Evolutionary conservation across 2,797 vertebrate genomes (phyloP), one percentile per base, ranked within the genome.

Genomic region (Anguilla pacifica): DNA sequence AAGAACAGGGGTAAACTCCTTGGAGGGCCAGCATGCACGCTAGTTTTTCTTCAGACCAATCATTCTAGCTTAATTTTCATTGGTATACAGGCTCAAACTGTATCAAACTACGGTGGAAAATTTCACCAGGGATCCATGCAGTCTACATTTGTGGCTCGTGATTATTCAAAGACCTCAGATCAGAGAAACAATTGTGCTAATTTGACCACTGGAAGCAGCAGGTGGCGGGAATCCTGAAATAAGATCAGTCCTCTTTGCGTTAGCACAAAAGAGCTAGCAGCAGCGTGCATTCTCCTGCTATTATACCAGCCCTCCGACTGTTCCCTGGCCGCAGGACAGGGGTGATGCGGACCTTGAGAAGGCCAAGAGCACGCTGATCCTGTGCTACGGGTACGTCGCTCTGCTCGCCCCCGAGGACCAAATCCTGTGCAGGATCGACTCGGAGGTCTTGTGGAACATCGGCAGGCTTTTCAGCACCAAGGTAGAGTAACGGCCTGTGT

Each of bases 381-480:
- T 99, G 85, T 99, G 98, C 91, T 99, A 99, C 0, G 98, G 98
- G 0, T 96, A 97, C 0, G 96, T 99, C 83, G 97, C 97, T 0
- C 85, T 94, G 0, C 93, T 92, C 0, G 98, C 97, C 0, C 98
- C 98, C 0, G 92, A 93, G 0, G 97, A 98, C 57, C 96, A 97
- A 91, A 91, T 99, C 86, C 95, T 98, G 35, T 90, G 93, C 91
- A 94, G 95, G 59, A 95, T 98, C 0, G 98, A 99, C 86, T 92
- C 96, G 0, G 96, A 98, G 90, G 96, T 99, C 87, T 96, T 99
- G 7, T 95, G 94, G 83, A 96, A 94, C 91, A 94, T 99, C 93
- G 97, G 96, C 91, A 97, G 96, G 91, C 97, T 96, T 94, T 99
- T 98, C 87, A 96, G 79, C 83, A 85, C 83, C 53, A 85, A 88